Percentiles rank a stretch among this genome's conserved stretches.
phyloP scores from a whole-genome alignment of 2,888 invertebrate genomes.

The Megastigmus dorsalis region DNA sequence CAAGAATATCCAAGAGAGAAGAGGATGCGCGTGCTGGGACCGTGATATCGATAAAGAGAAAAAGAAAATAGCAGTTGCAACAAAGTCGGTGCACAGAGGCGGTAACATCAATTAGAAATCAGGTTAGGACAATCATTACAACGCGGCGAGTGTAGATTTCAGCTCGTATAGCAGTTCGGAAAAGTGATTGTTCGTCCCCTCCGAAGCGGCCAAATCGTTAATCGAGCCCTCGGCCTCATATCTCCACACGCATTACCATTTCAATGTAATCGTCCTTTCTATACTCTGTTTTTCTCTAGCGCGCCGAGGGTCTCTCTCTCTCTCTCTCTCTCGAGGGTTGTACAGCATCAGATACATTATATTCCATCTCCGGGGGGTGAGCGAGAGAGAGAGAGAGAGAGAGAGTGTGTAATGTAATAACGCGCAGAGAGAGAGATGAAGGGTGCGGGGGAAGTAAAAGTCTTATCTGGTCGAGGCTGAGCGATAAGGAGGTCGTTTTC shows the following conservation, averaged over 20 bases:
- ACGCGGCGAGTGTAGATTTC: too few relatives aligned
- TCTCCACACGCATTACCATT: slow-evolving; percentile 72
- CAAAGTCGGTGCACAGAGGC: too few relatives aligned
- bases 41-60: too few relatives aligned
- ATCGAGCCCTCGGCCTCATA: slow-evolving; percentile 66
- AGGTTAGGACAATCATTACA: too few relatives aligned
- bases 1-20: too few relatives aligned
- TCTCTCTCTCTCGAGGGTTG: too few relatives aligned
- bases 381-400: slow-evolving; percentile 57
- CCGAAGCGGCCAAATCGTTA: slow-evolving; percentile 67
- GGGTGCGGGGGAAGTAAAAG: not conserved
- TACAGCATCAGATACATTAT: slow-evolving; percentile 3
- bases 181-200: not conserved
- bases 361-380: not conserved
- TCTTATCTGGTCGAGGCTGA: slow-evolving; percentile 58
- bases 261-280: slow-evolving; percentile 68
- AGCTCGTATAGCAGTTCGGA: too few relatives aligned
- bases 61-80: too few relatives aligned
- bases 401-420: slow-evolving; percentile 68
- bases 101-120: too few relatives aligned
- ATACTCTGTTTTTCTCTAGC: not conserved
- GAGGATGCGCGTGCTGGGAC: too few relatives aligned
- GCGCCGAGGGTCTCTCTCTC: not conserved
- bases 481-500: slow-evolving; percentile 60
- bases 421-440: slow-evolving; percentile 56